Evolutionary conservation across 1,140 invertebrate species (phyloP), one percentile per base, ranked within the genome.

Genomic region (Mycetomoellerius zeteki): DNA sequence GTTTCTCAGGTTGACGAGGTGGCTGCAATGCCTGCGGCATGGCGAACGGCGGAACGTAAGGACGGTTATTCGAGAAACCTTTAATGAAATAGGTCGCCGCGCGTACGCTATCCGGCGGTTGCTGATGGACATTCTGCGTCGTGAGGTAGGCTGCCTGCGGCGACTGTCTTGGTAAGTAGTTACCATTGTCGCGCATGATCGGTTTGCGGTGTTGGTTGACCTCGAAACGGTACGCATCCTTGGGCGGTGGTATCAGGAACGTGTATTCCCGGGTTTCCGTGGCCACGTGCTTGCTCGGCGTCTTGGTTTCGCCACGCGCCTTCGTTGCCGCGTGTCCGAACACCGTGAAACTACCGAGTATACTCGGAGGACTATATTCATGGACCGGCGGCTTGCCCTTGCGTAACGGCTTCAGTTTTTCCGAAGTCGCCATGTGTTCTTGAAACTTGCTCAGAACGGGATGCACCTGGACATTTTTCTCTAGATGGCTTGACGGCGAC

Each of bases 341-440:
- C 0, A 94, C 91, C 24, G 93, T 94, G 62, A 96, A 96, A 30
- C 95, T 95, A 4, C 95, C 95, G 6, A 96, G 87, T 72, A 96
- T 95, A 72, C 93, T 95, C 0, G 95, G 94, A 0, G 95, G 95
- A 82, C 19, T 94, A 85, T 93, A 95, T 6, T 95, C 94, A 19
- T 94, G 91, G 5, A 86, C 52, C 10, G 64, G 65, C 7, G 91
- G 92, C 58, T 94, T 94, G 3, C 87, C 77, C 65, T 93, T 92
- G 1, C 91, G 85, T 16, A 92, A 91, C 0, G 93, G 72, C 37
- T 93, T 94, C 8, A 92, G 47, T 16, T 94, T 93, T 21, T 95
- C 93, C 6, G 95, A 93, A 0, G 86, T 50, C 0, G 89, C 90
- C 93, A 95, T 92, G 64, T 95, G 94, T 16, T 95, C 93, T 78